Percentiles rank a stretch among this genome's conserved stretches.
Conservation (phyloP, 2,113 vertebrate species). For the Hippocampus barbouri region DNA sequence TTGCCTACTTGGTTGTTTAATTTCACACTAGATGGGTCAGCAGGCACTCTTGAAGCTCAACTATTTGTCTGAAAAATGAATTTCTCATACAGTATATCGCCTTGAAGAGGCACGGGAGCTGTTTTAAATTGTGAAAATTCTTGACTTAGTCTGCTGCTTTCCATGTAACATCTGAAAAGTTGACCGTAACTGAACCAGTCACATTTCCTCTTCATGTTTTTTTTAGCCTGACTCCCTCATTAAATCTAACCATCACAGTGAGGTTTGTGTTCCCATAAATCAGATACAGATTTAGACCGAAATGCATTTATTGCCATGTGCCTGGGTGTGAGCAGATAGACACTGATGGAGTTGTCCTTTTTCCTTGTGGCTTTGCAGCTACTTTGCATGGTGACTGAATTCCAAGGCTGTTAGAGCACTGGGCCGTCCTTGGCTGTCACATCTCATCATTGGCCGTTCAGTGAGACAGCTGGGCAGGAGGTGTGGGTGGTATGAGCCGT, state of each 20-base stretch:
- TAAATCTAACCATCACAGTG: not conserved
- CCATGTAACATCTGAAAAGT: too few relatives aligned
- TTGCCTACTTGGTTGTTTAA: too few relatives aligned
- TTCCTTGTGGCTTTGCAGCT: slow-evolving; percentile 18
- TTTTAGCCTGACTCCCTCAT: not conserved
- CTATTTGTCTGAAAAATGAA: too few relatives aligned
- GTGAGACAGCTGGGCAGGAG: slow-evolving; percentile 44
- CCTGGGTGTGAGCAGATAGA: not conserved
- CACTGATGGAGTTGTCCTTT: slow-evolving; percentile 9
- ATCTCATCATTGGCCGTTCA: slow-evolving; percentile 58
- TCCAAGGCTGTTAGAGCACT: slow-evolving; percentile 43
- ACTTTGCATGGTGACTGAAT: slow-evolving; percentile 53
- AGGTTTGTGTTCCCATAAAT: not conserved
- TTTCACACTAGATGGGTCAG: too few relatives aligned
- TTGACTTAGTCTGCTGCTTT: too few relatives aligned
- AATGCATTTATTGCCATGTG: not conserved
- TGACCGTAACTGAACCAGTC: not conserved
- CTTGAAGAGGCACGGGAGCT: too few relatives aligned
- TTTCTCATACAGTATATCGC: too few relatives aligned
- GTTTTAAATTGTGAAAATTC: too few relatives aligned
- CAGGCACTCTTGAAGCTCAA: too few relatives aligned
- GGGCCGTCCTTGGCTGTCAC: slow-evolving; percentile 62
- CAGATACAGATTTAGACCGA: not conserved
- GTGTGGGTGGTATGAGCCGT: not conserved
- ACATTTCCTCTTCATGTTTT: too few relatives aligned